Evolutionary conservation across 1,140 invertebrate species (phyloP).

Genomic region (Heliothis subflexa): DNA sequence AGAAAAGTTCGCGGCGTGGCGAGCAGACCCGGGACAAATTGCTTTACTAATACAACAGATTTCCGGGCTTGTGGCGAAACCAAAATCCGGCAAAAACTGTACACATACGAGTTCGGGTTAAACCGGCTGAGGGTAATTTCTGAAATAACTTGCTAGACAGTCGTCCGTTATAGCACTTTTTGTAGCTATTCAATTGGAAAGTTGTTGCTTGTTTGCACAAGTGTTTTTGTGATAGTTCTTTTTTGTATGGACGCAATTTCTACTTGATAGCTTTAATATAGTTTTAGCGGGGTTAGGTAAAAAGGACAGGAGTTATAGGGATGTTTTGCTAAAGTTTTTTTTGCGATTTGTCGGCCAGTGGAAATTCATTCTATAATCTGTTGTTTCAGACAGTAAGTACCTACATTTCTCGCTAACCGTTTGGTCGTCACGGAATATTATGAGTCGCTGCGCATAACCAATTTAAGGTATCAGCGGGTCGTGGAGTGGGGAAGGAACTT

Average conservation of each 20-base stretch:
- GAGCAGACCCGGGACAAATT: constrained; percentile 73
- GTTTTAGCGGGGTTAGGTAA: too few relatives aligned
- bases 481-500: too few relatives aligned
- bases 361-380: too few relatives aligned
- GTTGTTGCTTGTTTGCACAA: neutral
- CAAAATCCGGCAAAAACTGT: constrained; percentile 70
- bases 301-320: too few relatives aligned
- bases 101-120: constrained; percentile 35
- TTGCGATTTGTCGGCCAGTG: too few relatives aligned
- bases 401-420: too few relatives aligned
- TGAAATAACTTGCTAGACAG: constrained; percentile 25
- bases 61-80: constrained; percentile 65
- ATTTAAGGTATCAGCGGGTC: too few relatives aligned
- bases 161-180: constrained; percentile 37
- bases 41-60: constrained; percentile 83
- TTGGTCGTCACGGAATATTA: too few relatives aligned
- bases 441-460: too few relatives aligned
- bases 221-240: constrained; percentile 17
- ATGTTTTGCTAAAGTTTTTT: too few relatives aligned
- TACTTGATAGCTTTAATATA: neutral
- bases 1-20: constrained; percentile 77
- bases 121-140: constrained; percentile 39
- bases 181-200: constrained; percentile 31
- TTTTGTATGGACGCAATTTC: constrained; percentile 1
- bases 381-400: too few relatives aligned